Evolutionary conservation across 2,797 vertebrate genomes (phyloP), one percentile per base, ranked within the genome.

Genomic region (Tiaroga cobitis): DNA sequence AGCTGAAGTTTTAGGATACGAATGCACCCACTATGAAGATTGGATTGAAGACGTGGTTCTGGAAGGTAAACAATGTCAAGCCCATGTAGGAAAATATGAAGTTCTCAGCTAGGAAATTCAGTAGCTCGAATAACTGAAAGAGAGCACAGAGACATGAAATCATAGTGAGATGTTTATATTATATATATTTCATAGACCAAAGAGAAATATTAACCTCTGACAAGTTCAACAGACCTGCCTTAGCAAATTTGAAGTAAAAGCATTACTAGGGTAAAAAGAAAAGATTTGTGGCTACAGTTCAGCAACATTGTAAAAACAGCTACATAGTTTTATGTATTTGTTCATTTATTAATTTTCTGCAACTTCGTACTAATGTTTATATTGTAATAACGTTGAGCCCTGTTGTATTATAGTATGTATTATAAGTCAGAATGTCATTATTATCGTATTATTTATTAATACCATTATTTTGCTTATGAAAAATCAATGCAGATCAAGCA

Each of bases 11-110:
- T 51, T 24, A 99, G 95, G 98, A 99, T 99, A 99, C 98, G 0
- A 99, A 99, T 89, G 98, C 97, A 32, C 97, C 96, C 21, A 98
- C 91, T 77, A 99, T 97, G 81, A 99, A 99, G 82, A 97, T 96
- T 61, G 96, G 96, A 87, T 97, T 99, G 86, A 99, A 99, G 92
- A 97, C 82, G 0, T 99, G 98, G 92, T 94, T 98, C 94, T 98
- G 97, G 94, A 99, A 99, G 86, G 98, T 99, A 93, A 99, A 99
- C 79, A 99, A 93, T 6, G 98, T 95, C 89, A 99, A 93, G 37
- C 98, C 98, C 98, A 99, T 99, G 95, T 99, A 99, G 90, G 98
- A 99, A 92, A 99, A 99, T 92, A 99, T 99, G 94, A 99, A 99
- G 93, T 99, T 99, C 95, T 99, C 98, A 49, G 98, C 98, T 95